Evolutionary conservation across 2,113 vertebrate genomes (phyloP).

Genomic region (Atractosteus spatula): DNA sequence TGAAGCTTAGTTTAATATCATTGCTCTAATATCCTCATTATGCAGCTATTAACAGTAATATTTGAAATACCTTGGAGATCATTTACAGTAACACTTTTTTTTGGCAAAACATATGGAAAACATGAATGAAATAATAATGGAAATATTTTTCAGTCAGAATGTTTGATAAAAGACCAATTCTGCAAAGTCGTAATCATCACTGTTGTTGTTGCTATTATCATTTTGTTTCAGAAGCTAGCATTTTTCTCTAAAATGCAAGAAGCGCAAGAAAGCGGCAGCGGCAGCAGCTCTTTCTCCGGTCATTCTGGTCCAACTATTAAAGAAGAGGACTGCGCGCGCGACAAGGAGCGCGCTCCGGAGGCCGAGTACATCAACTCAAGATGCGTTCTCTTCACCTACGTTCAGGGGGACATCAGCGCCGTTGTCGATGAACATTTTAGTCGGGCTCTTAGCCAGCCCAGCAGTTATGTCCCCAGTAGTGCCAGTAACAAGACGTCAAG

Average conservation of each 20-base stretch:
- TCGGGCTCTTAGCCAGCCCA: constrained; percentile 88
- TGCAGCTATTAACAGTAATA: too few species aligned
- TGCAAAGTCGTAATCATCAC: not conserved
- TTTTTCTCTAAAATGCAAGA: constrained; percentile 98
- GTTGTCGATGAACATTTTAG: constrained; percentile 98
- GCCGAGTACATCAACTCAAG: constrained; percentile 93
- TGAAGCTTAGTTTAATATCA: not conserved
- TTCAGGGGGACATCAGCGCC: constrained; percentile 93
- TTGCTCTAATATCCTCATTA: too few species aligned
- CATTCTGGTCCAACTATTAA: constrained; percentile 75
- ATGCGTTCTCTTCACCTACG: constrained; percentile 96
- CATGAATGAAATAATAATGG: too few species aligned
- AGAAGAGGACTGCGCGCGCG: constrained; percentile 82
- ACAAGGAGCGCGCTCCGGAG: constrained; percentile 90
- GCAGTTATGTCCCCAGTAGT: constrained; percentile 66
- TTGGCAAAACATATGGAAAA: too few species aligned
- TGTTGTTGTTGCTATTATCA: not conserved
- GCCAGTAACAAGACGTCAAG: constrained; percentile 59
- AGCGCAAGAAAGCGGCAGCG: constrained; percentile 72
- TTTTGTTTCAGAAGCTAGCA: constrained; percentile 78
- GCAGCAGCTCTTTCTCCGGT: constrained; percentile 70
- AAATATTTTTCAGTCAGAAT: too few species aligned
- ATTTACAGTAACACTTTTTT: too few species aligned
- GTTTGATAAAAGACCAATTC: not conserved
- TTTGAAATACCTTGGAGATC: too few species aligned